These are phyloP conservation scores for Drosophila kepulauana DNA, from an alignment of 1,140 invertebrate species.

Conservation along the genomic window DNA sequence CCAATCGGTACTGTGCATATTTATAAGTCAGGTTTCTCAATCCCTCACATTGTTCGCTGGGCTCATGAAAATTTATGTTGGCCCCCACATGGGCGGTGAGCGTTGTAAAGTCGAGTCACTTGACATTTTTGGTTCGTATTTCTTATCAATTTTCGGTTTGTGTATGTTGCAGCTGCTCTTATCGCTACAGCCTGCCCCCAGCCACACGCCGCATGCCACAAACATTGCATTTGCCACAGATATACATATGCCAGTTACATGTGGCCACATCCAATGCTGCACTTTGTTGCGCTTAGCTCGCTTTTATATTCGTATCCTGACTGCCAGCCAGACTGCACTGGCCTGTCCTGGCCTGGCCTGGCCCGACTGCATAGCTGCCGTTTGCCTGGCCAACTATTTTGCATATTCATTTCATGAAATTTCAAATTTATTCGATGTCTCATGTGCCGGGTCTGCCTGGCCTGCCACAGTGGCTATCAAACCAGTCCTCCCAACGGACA, in stretches of 20 bases:
- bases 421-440: constrained; percentile 78
- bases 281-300: constrained; percentile 35
- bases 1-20: constrained; percentile 23
- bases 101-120: not conserved
- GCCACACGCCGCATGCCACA: constrained; percentile 25
- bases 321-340: not conserved
- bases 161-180: constrained; percentile 41
- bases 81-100: not conserved
- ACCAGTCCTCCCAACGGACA: constrained; percentile 19
- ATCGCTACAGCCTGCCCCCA: constrained; percentile 26
- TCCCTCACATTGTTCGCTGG: not conserved
- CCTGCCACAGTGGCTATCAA: constrained; percentile 13
- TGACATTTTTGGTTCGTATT: constrained; percentile 42
- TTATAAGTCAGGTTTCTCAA: constrained; percentile 32
- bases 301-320: constrained; percentile 14
- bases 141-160: constrained; percentile 52
- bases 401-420: constrained; percentile 82
- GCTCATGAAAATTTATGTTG: constrained; percentile 35
- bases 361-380: constrained; percentile 1
- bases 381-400: constrained; percentile 61
- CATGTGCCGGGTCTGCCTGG: constrained; percentile 33
- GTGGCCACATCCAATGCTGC: constrained; percentile 33
- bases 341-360: not conserved
- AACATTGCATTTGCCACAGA: constrained; percentile 25
- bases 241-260: constrained; percentile 54